phyloP scores from a whole-genome alignment of 2,797 vertebrate genomes.

The Echeneis naucrates region DNA sequence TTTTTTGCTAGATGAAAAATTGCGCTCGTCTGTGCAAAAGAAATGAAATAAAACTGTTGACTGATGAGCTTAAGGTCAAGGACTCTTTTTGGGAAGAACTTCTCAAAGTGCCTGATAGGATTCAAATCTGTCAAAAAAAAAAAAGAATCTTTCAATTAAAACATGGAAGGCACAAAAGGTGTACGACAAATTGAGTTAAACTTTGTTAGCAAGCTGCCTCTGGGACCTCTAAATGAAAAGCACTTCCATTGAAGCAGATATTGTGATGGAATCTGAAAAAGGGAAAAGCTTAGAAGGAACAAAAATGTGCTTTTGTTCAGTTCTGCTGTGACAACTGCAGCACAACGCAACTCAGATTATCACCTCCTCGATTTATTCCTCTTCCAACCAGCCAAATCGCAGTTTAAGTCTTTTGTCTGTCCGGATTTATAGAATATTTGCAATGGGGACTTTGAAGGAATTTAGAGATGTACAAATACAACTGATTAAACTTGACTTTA shows the following conservation, averaged over 20 bases:
- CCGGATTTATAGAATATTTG: too few relatives aligned
- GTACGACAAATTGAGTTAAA: background rate
- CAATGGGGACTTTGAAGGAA: too few relatives aligned
- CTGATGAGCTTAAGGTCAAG: background rate
- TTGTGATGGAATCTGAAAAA: background rate
- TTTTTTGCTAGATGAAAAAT: background rate
- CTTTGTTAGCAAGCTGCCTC: background rate
- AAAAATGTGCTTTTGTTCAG: background rate
- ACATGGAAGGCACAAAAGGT: background rate
- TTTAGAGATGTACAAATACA: too few relatives aligned
- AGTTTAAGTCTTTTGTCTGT: too few relatives aligned
- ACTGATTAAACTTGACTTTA: too few relatives aligned
- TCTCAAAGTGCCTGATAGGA: background rate
- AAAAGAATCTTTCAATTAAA: background rate
- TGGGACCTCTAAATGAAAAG: background rate
- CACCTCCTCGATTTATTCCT: too few relatives aligned
- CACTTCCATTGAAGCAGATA: background rate
- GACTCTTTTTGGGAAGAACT: background rate
- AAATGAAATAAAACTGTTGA: background rate
- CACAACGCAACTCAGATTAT: background rate
- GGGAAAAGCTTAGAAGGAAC: background rate
- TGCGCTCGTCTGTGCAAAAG: background rate
- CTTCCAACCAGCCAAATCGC: too few relatives aligned
- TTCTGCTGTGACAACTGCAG: background rate
- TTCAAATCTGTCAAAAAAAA: background rate